These are phyloP conservation scores for Drosophila barbarae DNA, from an alignment of 2,888 invertebrate species.

Conservation along the genomic window DNA sequence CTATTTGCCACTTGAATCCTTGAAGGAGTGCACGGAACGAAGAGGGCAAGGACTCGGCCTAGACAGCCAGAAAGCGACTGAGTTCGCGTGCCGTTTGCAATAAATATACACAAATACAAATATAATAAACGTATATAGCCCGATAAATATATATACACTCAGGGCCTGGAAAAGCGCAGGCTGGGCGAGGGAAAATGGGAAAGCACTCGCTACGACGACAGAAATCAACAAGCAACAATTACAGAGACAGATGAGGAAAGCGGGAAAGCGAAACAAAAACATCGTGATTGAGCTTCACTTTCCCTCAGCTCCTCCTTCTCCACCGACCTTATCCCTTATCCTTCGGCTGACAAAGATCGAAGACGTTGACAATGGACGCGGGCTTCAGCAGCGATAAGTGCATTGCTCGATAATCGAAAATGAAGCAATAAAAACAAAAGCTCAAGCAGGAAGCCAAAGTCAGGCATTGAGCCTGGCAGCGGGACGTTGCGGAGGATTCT, in stretches of 20 bases:
- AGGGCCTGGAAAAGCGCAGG: slow-evolving; percentile 7
- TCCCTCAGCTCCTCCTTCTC: slow-evolving; percentile 1
- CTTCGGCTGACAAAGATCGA: slow-evolving; percentile 51
- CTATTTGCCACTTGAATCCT: slow-evolving; percentile 43
- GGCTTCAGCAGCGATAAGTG: slow-evolving; percentile 57
- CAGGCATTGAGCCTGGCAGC: slow-evolving; percentile 21
- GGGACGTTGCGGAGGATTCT: background rate
- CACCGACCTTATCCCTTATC: slow-evolving; percentile 15
- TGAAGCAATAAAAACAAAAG: slow-evolving; percentile 69
- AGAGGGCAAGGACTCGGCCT: slow-evolving; percentile 39
- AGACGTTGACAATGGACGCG: slow-evolving; percentile 56
- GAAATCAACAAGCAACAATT: slow-evolving; percentile 74
- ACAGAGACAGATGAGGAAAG: slow-evolving; percentile 49
- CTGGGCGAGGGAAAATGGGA: slow-evolving; percentile 6
- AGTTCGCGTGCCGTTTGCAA: slow-evolving; percentile 36
- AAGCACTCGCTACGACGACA: slow-evolving; percentile 42
- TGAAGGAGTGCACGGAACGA: slow-evolving; percentile 16
- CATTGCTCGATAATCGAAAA: slow-evolving; percentile 69
- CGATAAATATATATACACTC: slow-evolving; percentile 19
- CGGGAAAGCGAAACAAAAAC: slow-evolving; percentile 22
- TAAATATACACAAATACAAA: slow-evolving; percentile 28
- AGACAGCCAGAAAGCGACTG: slow-evolving; percentile 32
- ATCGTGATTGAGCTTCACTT: slow-evolving; percentile 55
- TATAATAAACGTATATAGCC: slow-evolving; percentile 38
- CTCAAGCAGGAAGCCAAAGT: slow-evolving; percentile 36